Evolutionary conservation across 2,888 invertebrate species (phyloP), one percentile per base, ranked within the genome.

Genomic region (Syrphus vitripennis): DNA sequence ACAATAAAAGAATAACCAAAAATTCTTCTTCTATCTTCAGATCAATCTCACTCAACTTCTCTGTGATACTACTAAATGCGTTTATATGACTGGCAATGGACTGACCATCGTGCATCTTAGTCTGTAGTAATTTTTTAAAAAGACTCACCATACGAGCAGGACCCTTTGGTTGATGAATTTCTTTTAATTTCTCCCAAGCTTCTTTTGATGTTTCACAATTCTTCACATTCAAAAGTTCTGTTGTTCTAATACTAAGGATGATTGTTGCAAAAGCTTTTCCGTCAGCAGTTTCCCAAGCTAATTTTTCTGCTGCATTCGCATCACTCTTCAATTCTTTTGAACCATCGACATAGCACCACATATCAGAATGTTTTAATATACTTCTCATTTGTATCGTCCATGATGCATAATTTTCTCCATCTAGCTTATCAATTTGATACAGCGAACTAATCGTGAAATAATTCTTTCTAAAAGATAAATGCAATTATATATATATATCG

Each of bases 171-270:
- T n/a, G n/a, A n/a, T n/a, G n/a, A n/a, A n/a, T n/a, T n/a, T n/a
- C n/a, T n/a, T n/a, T n/a, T n/a, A n/a, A n/a, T n/a, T n/a, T n/a
- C n/a, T n/a, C n/a, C n/a, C n/a, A n/a, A n/a, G n/a, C n/a, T n/a
- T n/a, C n/a, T n/a, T n/a, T n/a, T n/a, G 91, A 89, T 7, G 65
- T 76, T 9, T 42, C 42, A 70, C 89, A 91, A 16, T 74, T 69
- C 45, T 89, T 90, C 2, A 91, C 53, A 78, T 89, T 89, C 45
- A 90, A 90, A 12, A 90, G 69, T 87, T 91, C 89, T 0, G 89
- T 48, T 19, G 77, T n/a, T 31, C 65, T 63, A 1, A 79, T 45
- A 53, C 45, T 57, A 3, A 67, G 42, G 10, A 75, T 31, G 2
- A 75, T 67, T 10, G 57, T 74, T 45, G 80, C 65, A 10, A 71